These are phyloP conservation scores for Oryzias celebensis DNA, from an alignment of 2,113 vertebrate species.

Conservation along the genomic window DNA sequence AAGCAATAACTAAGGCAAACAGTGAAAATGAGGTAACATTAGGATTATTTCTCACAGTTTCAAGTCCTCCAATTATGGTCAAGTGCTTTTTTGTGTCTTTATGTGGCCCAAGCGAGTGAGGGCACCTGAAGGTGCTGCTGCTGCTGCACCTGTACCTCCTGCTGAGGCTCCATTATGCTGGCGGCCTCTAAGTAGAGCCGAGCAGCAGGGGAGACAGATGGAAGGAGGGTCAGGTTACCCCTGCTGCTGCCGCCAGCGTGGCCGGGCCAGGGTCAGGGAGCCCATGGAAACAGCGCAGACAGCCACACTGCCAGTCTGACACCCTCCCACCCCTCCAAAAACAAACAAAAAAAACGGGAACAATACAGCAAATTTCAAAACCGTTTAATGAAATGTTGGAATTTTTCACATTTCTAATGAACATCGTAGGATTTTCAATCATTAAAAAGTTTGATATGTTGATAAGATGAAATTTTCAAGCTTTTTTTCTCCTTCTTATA, in stretches of 20 bases:
- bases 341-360: background rate
- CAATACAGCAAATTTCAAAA: slow-evolving; percentile 64
- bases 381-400: slow-evolving; percentile 81
- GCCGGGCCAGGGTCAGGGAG: slow-evolving; percentile 65
- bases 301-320: background rate
- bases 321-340: background rate
- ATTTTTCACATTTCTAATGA: slow-evolving; percentile 76
- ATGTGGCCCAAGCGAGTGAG: slow-evolving; percentile 41
- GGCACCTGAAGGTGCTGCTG: slow-evolving; percentile 61
- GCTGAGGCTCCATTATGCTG: slow-evolving; percentile 65
- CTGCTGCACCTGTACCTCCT: slow-evolving; percentile 73
- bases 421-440: slow-evolving; percentile 76
- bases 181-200: slow-evolving; percentile 42
- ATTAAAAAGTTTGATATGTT: slow-evolving; percentile 80
- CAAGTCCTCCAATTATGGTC: slow-evolving; percentile 57
- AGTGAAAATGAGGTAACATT: slow-evolving; percentile 57
- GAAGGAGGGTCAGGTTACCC: slow-evolving; percentile 81
- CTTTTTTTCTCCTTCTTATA: slow-evolving; percentile 56
- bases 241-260: slow-evolving; percentile 52
- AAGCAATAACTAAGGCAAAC: slow-evolving; percentile 13
- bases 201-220: slow-evolving; percentile 83
- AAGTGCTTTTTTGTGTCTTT: slow-evolving; percentile 61
- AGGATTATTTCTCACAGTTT: slow-evolving; percentile 40
- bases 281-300: slow-evolving; percentile 60
- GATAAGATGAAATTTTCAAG: slow-evolving; percentile 71